Percentiles rank a stretch among this genome's conserved stretches.
phyloP scores from a whole-genome alignment of 2,113 vertebrate species.

The Rhipidura dahli region DNA sequence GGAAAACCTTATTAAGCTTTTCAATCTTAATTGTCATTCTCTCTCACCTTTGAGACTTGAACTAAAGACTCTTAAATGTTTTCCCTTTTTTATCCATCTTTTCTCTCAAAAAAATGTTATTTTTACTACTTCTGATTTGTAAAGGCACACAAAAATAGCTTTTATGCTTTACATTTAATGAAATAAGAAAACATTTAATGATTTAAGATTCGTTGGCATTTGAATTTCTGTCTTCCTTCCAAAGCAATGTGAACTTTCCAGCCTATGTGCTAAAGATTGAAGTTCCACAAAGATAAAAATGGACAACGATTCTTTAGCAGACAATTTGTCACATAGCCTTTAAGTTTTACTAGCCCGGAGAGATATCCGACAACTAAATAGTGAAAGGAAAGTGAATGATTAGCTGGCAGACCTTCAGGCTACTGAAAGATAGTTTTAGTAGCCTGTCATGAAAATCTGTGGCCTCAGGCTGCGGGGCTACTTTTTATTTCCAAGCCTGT shows the following conservation, averaged over 20 bases:
- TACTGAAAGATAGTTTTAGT: constrained; percentile 71
- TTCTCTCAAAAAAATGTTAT: not conserved
- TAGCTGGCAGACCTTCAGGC: constrained; percentile 62
- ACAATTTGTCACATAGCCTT: constrained; percentile 67
- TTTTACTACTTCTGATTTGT: not conserved
- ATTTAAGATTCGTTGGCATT: not conserved
- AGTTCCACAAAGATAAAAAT: constrained; percentile 29
- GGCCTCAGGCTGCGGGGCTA: constrained; percentile 67
- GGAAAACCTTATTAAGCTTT: not conserved
- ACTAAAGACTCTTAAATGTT: not conserved
- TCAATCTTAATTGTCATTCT: not conserved
- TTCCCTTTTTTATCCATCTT: not conserved
- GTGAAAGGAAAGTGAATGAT: constrained; percentile 68
- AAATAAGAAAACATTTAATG: not conserved
- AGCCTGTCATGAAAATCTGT: constrained; percentile 76
- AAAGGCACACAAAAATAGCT: not conserved
- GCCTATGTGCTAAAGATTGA: not conserved
- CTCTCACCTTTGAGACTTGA: not conserved
- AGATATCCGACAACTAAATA: constrained; percentile 62
- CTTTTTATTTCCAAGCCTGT: constrained; percentile 73
- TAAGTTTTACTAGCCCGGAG: constrained; percentile 63
- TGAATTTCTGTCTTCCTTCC: not conserved
- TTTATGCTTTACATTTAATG: not conserved
- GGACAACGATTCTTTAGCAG: constrained; percentile 33
- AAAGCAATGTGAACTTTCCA: not conserved